Percentiles rank a stretch among this genome's conserved stretches.
Evolutionary conservation across 2,888 invertebrate species (phyloP).

Genomic region (Caenorhabditis imperialis): DNA sequence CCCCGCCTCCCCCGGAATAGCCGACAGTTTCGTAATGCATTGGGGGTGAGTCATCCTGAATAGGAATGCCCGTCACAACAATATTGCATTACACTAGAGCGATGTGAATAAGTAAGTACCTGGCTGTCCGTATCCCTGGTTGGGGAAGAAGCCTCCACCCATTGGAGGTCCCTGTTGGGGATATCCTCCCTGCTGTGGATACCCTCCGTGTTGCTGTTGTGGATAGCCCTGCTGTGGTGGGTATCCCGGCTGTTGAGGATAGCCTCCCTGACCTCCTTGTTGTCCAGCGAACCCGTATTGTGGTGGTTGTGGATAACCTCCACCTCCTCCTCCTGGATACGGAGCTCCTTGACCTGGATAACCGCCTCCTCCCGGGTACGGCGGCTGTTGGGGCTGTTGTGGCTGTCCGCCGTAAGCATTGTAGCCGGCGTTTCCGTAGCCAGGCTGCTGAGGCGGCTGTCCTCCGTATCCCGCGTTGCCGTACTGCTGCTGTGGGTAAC

Average conservation of each 20-base stretch:
- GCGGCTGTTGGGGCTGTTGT: constrained; percentile 23
- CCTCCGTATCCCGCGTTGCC: constrained; percentile 36
- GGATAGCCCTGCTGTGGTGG: constrained; percentile 18
- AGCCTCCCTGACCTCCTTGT: constrained; percentile 19
- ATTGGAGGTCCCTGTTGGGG: constrained; percentile 31
- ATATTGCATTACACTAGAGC: neutral
- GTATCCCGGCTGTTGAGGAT: constrained; percentile 3
- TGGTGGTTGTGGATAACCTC: constrained; percentile 19
- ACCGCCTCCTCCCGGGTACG: constrained; percentile 25
- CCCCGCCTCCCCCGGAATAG: constrained; percentile 13
- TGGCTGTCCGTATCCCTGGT: constrained; percentile 51
- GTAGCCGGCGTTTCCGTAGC: constrained; percentile 48
- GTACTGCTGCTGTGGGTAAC: constrained; percentile 40
- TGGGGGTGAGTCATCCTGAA: constrained; percentile 13
- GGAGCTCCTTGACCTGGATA: constrained; percentile 44
- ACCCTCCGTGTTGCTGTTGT: constrained; percentile 21
- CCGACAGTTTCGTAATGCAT: constrained; percentile 11
- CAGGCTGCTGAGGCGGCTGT: constrained; percentile 26
- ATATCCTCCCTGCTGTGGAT: constrained; percentile 27
- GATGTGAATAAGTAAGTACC: constrained; percentile 10
- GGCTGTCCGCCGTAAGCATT: constrained; percentile 31
- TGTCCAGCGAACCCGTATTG: constrained; percentile 3
- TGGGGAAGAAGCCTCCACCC: constrained; percentile 25
- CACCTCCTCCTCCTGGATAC: constrained; percentile 31
- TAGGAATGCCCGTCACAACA: neutral